A percentile compares a stretch with the other conserved stretches of the same genome.
Conservation (phyloP, 2,113 vertebrate genomes). For the Dunckerocampus dactyliophorus region DNA sequence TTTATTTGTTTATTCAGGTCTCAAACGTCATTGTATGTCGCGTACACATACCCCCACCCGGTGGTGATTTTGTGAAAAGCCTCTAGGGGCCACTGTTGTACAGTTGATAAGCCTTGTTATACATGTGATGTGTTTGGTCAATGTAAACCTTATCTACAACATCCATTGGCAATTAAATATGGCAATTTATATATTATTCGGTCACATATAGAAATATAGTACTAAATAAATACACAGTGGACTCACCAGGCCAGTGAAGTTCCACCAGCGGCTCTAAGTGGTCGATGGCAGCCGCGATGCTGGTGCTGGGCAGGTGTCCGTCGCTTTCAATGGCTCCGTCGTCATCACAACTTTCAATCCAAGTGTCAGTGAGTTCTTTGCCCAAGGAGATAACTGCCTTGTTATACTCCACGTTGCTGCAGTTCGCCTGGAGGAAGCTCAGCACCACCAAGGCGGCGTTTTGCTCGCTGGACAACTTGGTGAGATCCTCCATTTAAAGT, state of each 20-base stretch:
- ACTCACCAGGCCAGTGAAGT: slow-evolving; percentile 35
- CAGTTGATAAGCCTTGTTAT: no score
- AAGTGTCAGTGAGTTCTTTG: background rate
- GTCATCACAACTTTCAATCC: fast-evolving
- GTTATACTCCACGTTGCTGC: background rate
- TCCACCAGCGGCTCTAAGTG: slow-evolving; percentile 35
- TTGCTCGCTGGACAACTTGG: background rate
- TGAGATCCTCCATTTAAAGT: slow-evolving; percentile 35
- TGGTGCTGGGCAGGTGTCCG: slow-evolving; percentile 34
- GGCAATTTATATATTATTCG: no score
- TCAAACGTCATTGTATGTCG: no score
- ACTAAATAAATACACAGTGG: no score
- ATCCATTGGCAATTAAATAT: no score
- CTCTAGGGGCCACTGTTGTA: no score
- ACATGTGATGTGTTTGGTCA: no score
- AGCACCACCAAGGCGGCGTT: slow-evolving; percentile 46
- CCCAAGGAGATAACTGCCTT: slow-evolving; percentile 35
- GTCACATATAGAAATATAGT: no score
- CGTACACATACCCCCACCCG: no score
- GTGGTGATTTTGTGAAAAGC: no score
- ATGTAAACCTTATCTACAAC: no score
- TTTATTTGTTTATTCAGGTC: no score
- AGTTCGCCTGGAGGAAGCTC: slow-evolving; percentile 57
- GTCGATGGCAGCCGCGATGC: fast-evolving
- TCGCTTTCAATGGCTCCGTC: slow-evolving; percentile 63